These are phyloP conservation scores for Alectura lathami DNA, from an alignment of 2,113 vertebrate genomes.

Conservation along the genomic window DNA sequence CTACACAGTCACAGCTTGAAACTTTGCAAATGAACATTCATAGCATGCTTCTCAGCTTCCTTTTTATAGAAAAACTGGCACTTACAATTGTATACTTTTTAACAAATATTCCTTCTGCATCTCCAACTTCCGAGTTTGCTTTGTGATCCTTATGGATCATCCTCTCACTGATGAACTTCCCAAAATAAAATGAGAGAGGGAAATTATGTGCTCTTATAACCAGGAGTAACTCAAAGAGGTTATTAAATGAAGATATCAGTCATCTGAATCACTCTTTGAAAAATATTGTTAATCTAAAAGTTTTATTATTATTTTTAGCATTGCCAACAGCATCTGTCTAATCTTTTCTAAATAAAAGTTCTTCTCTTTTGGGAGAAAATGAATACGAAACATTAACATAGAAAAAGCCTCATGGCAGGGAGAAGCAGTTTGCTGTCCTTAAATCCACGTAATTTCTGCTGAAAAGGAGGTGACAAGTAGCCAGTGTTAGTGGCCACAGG, in stretches of 20 bases:
- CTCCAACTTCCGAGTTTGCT: conserved; percentile 19
- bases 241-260: conserved; percentile 42
- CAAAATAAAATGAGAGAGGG: conserved; percentile 31
- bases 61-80: conserved; percentile 59
- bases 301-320: conserved; percentile 2
- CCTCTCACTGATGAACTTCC: neutral
- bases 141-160: conserved; percentile 27
- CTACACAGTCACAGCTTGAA: conserved; percentile 62
- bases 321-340: neutral
- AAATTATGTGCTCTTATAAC: conserved; percentile 32
- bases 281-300: conserved; percentile 38
- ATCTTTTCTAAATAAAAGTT: neutral
- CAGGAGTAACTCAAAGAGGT: neutral
- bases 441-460: neutral
- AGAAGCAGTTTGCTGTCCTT: neutral
- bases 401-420: neutral
- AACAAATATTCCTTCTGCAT: conserved; percentile 43
- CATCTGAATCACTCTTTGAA: conserved; percentile 15
- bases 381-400: neutral
- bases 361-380: neutral
- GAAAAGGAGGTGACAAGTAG: neutral
- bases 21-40: conserved; percentile 68
- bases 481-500: neutral
- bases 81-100: conserved; percentile 52
- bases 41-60: conserved; percentile 50